phyloP scores from a whole-genome alignment of 2,888 invertebrate genomes.

The Folsomia manolachei region DNA sequence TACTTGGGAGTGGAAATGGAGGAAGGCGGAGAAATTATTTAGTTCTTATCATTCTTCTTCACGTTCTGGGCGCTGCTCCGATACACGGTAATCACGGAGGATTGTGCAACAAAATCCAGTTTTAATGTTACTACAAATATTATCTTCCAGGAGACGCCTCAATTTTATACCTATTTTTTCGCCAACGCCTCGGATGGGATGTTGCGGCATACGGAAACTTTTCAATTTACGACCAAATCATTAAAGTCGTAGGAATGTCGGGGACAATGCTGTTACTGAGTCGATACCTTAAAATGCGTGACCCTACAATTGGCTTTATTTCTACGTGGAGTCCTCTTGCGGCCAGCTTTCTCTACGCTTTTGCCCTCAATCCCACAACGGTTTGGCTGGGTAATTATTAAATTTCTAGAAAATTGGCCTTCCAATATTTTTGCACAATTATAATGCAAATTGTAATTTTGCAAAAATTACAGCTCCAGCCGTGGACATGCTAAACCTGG shows the following conservation, averaged over 20 bases:
- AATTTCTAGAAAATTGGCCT: too few relatives aligned
- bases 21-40: background rate
- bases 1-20: background rate
- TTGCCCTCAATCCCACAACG: conserved; percentile 72
- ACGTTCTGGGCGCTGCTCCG: background rate
- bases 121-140: background rate
- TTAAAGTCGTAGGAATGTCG: conserved; percentile 37
- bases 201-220: conserved; percentile 35
- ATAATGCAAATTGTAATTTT: too few relatives aligned
- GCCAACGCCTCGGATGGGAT: conserved; percentile 39
- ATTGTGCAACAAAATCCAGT: too few relatives aligned
- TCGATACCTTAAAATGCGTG: conserved; percentile 75
- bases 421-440: too few relatives aligned
- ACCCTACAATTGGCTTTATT: conserved; percentile 79
- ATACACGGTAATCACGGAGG: background rate
- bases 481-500: conserved; percentile 39
- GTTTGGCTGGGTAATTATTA: conserved; percentile 72
- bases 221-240: conserved; percentile 34
- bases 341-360: conserved; percentile 79
- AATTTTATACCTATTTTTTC: conserved; percentile 39
- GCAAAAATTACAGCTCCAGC: conserved; percentile 41
- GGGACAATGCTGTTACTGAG: conserved; percentile 76
- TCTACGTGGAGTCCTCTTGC: conserved; percentile 80
- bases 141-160: conserved; percentile 37
- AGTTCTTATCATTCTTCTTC: background rate